Evolutionary conservation across 1,140 invertebrate genomes (phyloP).

Genomic region (Telenomus remus): DNA sequence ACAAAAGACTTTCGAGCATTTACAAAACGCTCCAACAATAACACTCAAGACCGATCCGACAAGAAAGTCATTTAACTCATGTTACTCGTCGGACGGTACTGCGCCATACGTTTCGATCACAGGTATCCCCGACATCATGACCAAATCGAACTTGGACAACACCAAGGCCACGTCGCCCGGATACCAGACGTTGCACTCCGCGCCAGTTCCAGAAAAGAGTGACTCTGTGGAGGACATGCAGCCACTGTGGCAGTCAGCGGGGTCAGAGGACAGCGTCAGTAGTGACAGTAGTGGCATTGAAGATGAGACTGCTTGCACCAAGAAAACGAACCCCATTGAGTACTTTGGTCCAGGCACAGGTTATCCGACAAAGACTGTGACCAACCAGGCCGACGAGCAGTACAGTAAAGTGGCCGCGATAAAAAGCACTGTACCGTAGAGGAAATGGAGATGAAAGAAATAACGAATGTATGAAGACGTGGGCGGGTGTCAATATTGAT

Average conservation of each 20-base stretch:
- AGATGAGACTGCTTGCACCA: slow-evolving; percentile 23
- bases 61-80: slow-evolving; percentile 51
- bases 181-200: slow-evolving; percentile 59
- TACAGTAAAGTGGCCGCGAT: slow-evolving; percentile 70
- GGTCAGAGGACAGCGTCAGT: slow-evolving; percentile 43
- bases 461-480: slow-evolving; percentile 3
- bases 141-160: background rate
- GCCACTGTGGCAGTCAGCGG: slow-evolving; percentile 25
- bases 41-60: slow-evolving; percentile 17
- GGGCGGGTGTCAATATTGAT: background rate
- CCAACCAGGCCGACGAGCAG: slow-evolving; percentile 54
- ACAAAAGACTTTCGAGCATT: background rate
- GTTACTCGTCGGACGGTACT: slow-evolving; percentile 27
- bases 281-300: slow-evolving; percentile 21
- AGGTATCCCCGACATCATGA: slow-evolving; percentile 59
- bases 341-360: slow-evolving; percentile 8
- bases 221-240: slow-evolving; percentile 24
- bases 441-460: background rate
- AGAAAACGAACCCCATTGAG: slow-evolving; percentile 12
- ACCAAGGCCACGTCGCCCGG: slow-evolving; percentile 42
- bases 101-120: slow-evolving; percentile 66
- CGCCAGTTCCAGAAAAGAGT: slow-evolving; percentile 6
- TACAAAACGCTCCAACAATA: background rate
- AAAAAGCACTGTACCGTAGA: slow-evolving; percentile 63
- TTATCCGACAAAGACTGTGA: slow-evolving; percentile 16